Evolutionary conservation across 2,113 vertebrate species (phyloP), one percentile per base, ranked within the genome.

Genomic region (Nycticorax nycticorax): DNA sequence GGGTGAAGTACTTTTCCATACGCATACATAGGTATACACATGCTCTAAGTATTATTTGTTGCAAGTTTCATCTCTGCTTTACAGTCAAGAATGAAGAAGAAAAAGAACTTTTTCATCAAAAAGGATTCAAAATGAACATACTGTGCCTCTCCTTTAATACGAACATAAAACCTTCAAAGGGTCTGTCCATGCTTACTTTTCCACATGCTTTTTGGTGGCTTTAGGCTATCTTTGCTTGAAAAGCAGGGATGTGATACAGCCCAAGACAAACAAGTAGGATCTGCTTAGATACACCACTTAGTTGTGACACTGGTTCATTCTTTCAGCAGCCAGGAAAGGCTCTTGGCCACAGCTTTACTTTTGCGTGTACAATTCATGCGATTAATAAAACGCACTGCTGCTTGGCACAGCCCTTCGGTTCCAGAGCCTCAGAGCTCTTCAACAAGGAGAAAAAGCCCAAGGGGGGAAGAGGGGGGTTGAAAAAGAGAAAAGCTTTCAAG

Each of bases 341-440:
- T 77, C 45, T 35, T 52, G 80, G 72, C 26, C 72, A 60, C 59
- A 48, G 67, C 30, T 47, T 48, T 84, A 30, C 72, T n/a, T 14
- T 43, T 43, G 41, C 14, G 22, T 19, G 43, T 30, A 73, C 27
- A 53, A 32, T 2, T 8, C 10, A 22, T 1, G 2, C 0, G 0
- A 62, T 48, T 6, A 28, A 53, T 12, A 23, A 92, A 72, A 66
- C 0, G 1, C 35, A 26, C 9, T 14, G 16, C 52, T 78, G 55
- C 47, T 47, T 75, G 57, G 64, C 64, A 64, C 23, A 73, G 57
- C 69, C 60, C 43, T 57, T 9, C 33, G 7, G 60, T 23, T 69
- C 85, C 56, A 57, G 1, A 41, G 35, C 52, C 64, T 64, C 69
- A 93, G 41, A 81, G 69, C 45, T 74, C 80, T 69, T 39, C 73